Conservation (phyloP, 2,888 invertebrate genomes). For the Euplagia quadripunctaria region DNA sequence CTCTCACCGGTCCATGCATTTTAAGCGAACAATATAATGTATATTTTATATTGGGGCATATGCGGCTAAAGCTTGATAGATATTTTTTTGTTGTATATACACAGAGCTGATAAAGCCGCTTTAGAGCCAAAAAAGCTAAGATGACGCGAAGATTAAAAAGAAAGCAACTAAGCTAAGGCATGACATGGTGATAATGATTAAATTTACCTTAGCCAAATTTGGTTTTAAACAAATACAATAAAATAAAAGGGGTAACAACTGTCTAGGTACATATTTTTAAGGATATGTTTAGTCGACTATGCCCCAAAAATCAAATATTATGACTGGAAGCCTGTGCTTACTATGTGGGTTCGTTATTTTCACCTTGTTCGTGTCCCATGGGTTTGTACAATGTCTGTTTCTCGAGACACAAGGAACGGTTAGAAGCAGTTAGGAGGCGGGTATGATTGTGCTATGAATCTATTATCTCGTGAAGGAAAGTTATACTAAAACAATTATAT, state of each 20-base stretch:
- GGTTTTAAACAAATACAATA: neutral
- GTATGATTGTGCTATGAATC: conserved; percentile 82
- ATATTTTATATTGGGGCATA: conserved; percentile 46
- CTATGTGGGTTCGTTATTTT: conserved; percentile 41
- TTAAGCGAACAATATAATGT: conserved; percentile 68
- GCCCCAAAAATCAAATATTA: conserved; percentile 46
- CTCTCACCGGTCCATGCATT: conserved; percentile 84
- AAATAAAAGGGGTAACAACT: neutral
- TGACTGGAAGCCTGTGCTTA: conserved; percentile 55
- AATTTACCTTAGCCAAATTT: conserved; percentile 16
- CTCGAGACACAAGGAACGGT: conserved; percentile 44
- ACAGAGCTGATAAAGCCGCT: conserved; percentile 18
- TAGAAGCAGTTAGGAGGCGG: conserved; percentile 79
- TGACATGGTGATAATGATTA: conserved; percentile 12
- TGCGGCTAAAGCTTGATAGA: conserved; percentile 32
- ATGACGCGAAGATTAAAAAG: conserved; percentile 19
- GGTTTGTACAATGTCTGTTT: conserved; percentile 47
- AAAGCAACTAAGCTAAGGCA: conserved; percentile 25
- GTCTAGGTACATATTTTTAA: neutral
- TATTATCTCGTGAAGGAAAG: conserved; percentile 76
- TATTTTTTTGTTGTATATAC: conserved; percentile 29
- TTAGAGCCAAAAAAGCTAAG: conserved; percentile 28
- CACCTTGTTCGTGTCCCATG: conserved; percentile 35
- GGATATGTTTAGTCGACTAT: conserved; percentile 35
- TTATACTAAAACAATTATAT: conserved; percentile 52